These are phyloP conservation scores for Periophthalmus modestus DNA, from an alignment of 2,113 vertebrate species.

Conservation along the genomic window DNA sequence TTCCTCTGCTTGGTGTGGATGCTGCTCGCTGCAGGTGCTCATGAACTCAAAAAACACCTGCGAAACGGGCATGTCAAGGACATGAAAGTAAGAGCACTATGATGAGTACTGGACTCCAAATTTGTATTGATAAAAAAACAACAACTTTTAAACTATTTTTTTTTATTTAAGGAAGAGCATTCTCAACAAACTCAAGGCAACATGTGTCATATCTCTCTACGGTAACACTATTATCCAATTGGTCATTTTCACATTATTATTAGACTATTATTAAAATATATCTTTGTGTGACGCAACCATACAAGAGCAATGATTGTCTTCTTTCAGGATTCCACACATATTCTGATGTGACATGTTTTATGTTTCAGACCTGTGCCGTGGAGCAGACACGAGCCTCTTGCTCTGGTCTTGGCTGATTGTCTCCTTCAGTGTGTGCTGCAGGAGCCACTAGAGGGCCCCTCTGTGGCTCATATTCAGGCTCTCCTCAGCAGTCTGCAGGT, in stretches of 20 bases:
- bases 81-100: background rate
- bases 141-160: background rate
- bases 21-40: slow-evolving; percentile 30
- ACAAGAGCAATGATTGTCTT: background rate
- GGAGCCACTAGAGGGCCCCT: slow-evolving; percentile 65
- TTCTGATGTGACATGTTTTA: slow-evolving; percentile 1
- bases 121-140: background rate
- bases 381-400: slow-evolving; percentile 15
- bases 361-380: slow-evolving; percentile 30
- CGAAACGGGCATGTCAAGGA: background rate
- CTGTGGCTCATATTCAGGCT: slow-evolving; percentile 47
- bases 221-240: slow-evolving; percentile 35
- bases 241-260: background rate
- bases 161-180: slow-evolving; percentile 13
- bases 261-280: background rate
- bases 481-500: slow-evolving; percentile 72
- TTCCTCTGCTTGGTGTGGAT: slow-evolving; percentile 51
- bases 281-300: background rate
- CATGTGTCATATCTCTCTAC: background rate
- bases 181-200: slow-evolving; percentile 18
- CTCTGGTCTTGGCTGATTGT: slow-evolving; percentile 57
- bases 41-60: slow-evolving; percentile 32
- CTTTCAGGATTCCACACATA: background rate
- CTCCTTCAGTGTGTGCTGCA: slow-evolving; percentile 72
- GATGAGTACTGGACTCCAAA: background rate